phyloP scores from a whole-genome alignment of 2,113 vertebrate genomes.

The Gyps fulvus region DNA sequence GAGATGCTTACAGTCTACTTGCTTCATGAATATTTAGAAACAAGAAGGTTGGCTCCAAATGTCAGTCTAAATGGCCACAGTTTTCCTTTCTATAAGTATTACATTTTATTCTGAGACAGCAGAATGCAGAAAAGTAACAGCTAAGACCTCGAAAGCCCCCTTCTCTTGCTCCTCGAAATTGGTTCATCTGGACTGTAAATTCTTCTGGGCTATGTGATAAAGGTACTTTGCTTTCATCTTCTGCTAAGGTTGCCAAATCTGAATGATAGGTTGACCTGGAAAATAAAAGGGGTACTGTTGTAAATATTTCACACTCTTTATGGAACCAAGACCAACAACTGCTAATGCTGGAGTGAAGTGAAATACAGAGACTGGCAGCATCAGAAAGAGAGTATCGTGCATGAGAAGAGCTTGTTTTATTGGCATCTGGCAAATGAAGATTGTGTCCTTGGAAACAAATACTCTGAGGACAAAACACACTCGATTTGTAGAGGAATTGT shows the following conservation, averaged over 20 bases:
- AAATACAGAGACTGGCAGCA: neutral
- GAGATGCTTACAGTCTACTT: neutral
- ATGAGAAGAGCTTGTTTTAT: neutral
- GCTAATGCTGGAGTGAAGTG: neutral
- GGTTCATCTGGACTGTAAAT: constrained; percentile 52
- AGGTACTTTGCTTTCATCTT: constrained; percentile 31
- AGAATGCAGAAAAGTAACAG: constrained; percentile 19
- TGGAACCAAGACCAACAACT: neutral
- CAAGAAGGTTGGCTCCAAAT: constrained; percentile 31
- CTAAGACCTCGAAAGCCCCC: neutral
- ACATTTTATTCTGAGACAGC: constrained; percentile 18
- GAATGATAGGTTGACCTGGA: neutral
- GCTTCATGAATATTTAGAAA: constrained; percentile 66
- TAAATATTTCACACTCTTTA: constrained; percentile 27
- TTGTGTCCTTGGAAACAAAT: neutral
- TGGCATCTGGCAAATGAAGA: neutral
- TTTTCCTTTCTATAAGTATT: constrained; percentile 45
- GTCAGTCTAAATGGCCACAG: constrained; percentile 25
- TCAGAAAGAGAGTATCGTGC: neutral
- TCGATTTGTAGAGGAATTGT: neutral
- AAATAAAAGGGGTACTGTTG: constrained; percentile 8
- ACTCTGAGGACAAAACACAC: neutral
- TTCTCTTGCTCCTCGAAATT: neutral
- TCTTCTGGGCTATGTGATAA: constrained; percentile 2
- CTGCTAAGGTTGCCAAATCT: neutral